These are phyloP conservation scores for Otolemur crassicaudatus DNA, from an alignment of 2,797 vertebrate species.

Conservation along the genomic window DNA sequence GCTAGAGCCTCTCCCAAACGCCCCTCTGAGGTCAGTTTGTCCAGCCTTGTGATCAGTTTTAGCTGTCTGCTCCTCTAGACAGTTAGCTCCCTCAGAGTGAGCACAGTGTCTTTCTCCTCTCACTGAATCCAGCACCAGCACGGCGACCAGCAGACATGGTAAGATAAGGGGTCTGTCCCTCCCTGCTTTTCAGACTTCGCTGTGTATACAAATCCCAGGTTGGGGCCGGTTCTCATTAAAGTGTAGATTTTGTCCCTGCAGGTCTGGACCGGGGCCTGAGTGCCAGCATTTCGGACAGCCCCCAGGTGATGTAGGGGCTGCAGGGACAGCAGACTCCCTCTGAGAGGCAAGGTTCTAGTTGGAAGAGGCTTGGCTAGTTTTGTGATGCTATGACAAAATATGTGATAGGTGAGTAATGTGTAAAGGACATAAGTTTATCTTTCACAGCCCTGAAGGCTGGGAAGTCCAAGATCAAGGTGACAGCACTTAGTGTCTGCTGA, in stretches of 20 bases:
- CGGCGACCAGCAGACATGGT: not conserved
- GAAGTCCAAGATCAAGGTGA: not conserved
- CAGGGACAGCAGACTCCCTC: not conserved
- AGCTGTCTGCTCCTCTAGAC: not conserved
- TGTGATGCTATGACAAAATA: not conserved
- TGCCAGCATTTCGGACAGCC: not conserved
- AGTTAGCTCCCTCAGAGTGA: not conserved
- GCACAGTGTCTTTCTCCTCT: not conserved
- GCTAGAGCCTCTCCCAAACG: not conserved
- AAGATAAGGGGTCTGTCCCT: not conserved
- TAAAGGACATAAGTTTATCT: not conserved
- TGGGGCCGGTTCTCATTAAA: not conserved
- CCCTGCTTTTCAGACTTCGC: not conserved
- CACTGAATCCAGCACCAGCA: not conserved
- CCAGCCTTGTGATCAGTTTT: accelerated
- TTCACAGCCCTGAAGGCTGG: not conserved
- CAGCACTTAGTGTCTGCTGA: not conserved
- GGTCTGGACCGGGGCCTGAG: not conserved
- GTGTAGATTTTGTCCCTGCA: not conserved
- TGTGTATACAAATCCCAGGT: not conserved
- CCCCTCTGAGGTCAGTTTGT: not conserved
- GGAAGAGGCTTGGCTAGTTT: not conserved
- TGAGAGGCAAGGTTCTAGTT: accelerated
- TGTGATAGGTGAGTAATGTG: not conserved
- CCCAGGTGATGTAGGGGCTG: not conserved